Evolutionary conservation across 23 tunicate species (phyloP).

Genomic region (Trididemnum clinides): DNA sequence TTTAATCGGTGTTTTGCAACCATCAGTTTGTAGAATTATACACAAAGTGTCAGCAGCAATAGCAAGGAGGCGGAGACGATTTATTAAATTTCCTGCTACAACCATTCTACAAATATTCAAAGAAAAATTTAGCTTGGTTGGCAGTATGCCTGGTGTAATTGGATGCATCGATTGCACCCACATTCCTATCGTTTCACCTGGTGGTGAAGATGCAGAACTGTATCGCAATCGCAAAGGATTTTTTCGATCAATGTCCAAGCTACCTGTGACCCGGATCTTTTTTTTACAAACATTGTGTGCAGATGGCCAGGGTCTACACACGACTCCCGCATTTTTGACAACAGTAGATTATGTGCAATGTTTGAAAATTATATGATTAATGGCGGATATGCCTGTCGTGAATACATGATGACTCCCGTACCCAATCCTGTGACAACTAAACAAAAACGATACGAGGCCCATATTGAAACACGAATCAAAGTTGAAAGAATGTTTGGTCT

Average conservation of each 20-base stretch:
- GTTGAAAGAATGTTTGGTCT: constrained; percentile 48
- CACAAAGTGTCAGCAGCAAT: constrained; percentile 2
- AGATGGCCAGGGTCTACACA: constrained; percentile 76
- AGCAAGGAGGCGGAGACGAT: not conserved
- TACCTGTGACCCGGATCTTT: constrained; percentile 44
- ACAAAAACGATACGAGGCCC: constrained; percentile 30
- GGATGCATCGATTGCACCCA: constrained; percentile 66
- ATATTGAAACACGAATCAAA: constrained; percentile 35
- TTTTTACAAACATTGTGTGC: constrained; percentile 56
- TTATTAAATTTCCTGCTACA: constrained; percentile 32
- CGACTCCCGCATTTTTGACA: constrained; percentile 58
- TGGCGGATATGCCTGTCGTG: constrained; percentile 55
- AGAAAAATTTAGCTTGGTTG: constrained; percentile 1
- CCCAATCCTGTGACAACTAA: constrained; percentile 6
- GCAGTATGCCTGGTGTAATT: constrained; percentile 44
- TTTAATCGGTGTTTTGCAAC: constrained; percentile 2
- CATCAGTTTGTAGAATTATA: constrained; percentile 24
- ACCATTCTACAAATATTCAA: not conserved
- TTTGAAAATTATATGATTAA: constrained; percentile 39
- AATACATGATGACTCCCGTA: constrained; percentile 61
- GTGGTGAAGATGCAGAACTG: constrained; percentile 48
- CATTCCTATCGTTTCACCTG: constrained; percentile 49
- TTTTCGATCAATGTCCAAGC: constrained; percentile 71
- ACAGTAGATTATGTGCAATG: constrained; percentile 8
- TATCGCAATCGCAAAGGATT: constrained; percentile 42